A percentile compares a stretch with the other conserved stretches of the same genome.
Conservation (phyloP, 2,888 invertebrate species). For the Himalopsyche kuldschensis region DNA sequence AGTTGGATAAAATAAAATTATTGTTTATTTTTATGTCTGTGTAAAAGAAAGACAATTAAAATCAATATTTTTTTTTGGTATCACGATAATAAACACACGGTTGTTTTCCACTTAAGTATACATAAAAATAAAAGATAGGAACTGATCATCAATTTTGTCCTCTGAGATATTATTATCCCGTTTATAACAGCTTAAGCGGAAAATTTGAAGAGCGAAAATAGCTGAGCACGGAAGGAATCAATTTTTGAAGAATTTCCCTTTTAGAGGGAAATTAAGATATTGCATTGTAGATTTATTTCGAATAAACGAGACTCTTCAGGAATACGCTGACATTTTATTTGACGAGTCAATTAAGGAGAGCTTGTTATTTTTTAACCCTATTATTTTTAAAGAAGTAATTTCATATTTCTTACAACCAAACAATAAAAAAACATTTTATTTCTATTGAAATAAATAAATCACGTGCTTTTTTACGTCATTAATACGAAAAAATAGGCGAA, state of each 20-base stretch:
- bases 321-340: background rate
- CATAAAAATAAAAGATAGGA: background rate
- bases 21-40: no score
- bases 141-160: conserved; percentile 13
- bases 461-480: no score
- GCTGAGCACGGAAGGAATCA: background rate
- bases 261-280: background rate
- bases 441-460: no score
- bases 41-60: no score
- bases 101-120: background rate
- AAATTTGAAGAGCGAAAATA: conserved; percentile 16
- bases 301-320: background rate
- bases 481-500: no score
- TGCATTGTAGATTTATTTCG: background rate
- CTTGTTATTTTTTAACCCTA: background rate
- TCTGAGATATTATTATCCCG: conserved; percentile 25
- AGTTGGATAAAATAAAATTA: no score
- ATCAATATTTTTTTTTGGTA: no score
- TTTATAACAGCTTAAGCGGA: conserved; percentile 19
- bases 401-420: no score
- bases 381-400: background rate
- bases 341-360: background rate
- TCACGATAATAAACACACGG: no score
- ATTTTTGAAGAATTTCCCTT: background rate
- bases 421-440: no score